Evolutionary conservation across 1,140 invertebrate species (phyloP).

Genomic region (Caenorhabditis latens): DNA sequence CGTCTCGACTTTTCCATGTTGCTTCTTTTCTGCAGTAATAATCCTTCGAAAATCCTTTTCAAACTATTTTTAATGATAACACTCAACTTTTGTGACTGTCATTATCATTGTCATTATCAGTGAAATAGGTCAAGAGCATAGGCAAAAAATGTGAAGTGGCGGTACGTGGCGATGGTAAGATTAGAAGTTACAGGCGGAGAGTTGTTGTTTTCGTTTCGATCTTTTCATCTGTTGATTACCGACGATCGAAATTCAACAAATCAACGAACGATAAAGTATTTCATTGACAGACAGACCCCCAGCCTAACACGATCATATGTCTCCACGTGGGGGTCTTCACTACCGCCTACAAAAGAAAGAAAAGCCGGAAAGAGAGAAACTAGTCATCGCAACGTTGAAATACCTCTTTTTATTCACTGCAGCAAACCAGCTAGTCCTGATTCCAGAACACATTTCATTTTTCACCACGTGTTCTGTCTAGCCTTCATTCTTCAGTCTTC

Average conservation of each 20-base stretch:
- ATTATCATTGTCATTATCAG: slow-evolving; percentile 1
- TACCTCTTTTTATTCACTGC: slow-evolving; percentile 26
- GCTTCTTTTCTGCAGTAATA: background rate
- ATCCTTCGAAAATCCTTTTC: background rate
- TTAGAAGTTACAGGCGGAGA: background rate
- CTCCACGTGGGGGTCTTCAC: slow-evolving; percentile 21
- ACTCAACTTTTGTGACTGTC: background rate
- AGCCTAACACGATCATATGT: slow-evolving; percentile 50
- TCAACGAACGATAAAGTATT: slow-evolving; percentile 41
- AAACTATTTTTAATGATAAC: background rate
- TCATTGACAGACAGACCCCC: slow-evolving; percentile 24
- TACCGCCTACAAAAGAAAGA: slow-evolving; percentile 32
- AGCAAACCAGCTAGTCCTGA: slow-evolving; percentile 22
- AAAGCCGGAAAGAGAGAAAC: slow-evolving; percentile 25
- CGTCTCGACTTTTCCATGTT: slow-evolving; percentile 14
- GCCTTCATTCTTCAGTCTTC: background rate
- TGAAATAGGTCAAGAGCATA: slow-evolving; percentile 28
- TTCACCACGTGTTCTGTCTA: background rate
- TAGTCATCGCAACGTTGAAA: slow-evolving; percentile 43
- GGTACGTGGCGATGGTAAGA: background rate
- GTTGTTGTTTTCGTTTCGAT: slow-evolving; percentile 38
- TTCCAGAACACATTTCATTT: slow-evolving; percentile 27
- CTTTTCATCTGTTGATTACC: slow-evolving; percentile 16
- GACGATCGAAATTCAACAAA: slow-evolving; percentile 9
- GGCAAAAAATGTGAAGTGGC: background rate